These are phyloP conservation scores for Drepanosiphum platanoidis DNA, from an alignment of 2,888 invertebrate genomes.

Conservation along the genomic window DNA sequence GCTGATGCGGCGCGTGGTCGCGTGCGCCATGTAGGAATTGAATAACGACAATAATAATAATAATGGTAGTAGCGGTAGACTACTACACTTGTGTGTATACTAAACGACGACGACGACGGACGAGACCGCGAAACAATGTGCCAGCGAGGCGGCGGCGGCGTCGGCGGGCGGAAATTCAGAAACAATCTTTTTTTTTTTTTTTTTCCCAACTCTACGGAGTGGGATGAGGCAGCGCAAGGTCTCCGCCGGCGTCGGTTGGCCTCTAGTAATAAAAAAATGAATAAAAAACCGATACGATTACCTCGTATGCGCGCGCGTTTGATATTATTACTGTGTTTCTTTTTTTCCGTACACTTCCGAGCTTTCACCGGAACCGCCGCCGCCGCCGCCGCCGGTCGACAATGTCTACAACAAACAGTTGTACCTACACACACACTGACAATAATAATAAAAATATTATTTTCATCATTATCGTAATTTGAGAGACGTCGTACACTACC, in stretches of 20 bases:
- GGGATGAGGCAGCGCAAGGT: slow-evolving; percentile 47
- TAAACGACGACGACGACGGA: slow-evolving; percentile 2
- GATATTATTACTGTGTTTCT: no score
- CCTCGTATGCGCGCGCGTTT: background rate
- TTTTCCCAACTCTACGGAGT: no score
- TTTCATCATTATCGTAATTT: background rate
- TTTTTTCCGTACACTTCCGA: slow-evolving; percentile 54
- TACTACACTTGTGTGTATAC: background rate
- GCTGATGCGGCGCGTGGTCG: slow-evolving; percentile 19
- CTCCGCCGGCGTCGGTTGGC: slow-evolving; percentile 51
- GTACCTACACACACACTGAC: background rate
- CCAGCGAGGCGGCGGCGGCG: background rate
- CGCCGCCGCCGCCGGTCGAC: background rate
- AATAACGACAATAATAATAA: background rate
- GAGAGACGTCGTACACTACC: background rate
- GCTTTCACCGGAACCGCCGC: slow-evolving; percentile 50
- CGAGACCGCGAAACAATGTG: slow-evolving; percentile 46
- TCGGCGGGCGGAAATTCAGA: slow-evolving; percentile 2
- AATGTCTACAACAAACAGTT: no score
- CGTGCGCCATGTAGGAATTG: slow-evolving; percentile 5
- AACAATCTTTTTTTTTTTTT: slow-evolving; percentile 18
- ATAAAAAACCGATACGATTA: slow-evolving; percentile 26
- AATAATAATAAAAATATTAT: background rate
- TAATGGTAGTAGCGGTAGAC: background rate
- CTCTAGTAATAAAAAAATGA: slow-evolving; percentile 41